phyloP scores from a whole-genome alignment of 2,113 vertebrate species.

The Xiphophorus maculatus region DNA sequence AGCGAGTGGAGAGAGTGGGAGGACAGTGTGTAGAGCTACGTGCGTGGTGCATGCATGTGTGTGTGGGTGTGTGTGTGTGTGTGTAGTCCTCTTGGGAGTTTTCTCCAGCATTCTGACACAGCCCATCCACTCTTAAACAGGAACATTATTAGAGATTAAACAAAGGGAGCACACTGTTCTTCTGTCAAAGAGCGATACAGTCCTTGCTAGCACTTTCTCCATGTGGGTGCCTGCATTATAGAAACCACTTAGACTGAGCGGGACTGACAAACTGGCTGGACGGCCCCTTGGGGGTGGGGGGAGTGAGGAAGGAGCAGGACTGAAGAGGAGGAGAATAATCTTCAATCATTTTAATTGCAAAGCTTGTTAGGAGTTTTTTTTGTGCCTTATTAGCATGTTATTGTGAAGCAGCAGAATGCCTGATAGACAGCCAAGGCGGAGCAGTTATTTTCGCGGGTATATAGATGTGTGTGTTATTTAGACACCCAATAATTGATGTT shows the following conservation, averaged over 20 bases:
- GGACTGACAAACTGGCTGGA: slow-evolving; percentile 24
- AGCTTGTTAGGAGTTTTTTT: slow-evolving; percentile 40
- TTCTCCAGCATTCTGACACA: slow-evolving; percentile 22
- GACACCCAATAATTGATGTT: slow-evolving; percentile 24
- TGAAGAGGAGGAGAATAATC: slow-evolving; percentile 20
- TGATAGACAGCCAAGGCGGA: slow-evolving; percentile 44
- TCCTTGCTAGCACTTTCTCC: slow-evolving; percentile 25
- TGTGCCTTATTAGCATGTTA: slow-evolving; percentile 52
- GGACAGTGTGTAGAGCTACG: slow-evolving; percentile 1
- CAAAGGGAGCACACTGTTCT: slow-evolving; percentile 20
- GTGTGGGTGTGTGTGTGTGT: slow-evolving; percentile 28
- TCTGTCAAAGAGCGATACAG: neutral
- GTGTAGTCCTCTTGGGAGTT: slow-evolving; percentile 15
- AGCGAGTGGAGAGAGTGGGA: slow-evolving; percentile 28
- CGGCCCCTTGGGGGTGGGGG: slow-evolving; percentile 17
- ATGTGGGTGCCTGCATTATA: slow-evolving; percentile 26
- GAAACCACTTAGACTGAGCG: slow-evolving; percentile 25
- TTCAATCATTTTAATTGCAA: slow-evolving; percentile 55
- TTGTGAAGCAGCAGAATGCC: slow-evolving; percentile 32
- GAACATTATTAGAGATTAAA: slow-evolving; percentile 54
- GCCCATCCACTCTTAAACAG: slow-evolving; percentile 25
- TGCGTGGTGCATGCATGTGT: slow-evolving; percentile 4
- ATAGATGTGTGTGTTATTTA: slow-evolving; percentile 7
- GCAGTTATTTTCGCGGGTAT: slow-evolving; percentile 12
- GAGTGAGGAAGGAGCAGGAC: slow-evolving; percentile 1